Conservation (phyloP, 92 coral and sea anemone genomes). For the Desmophyllum pertusum region DNA sequence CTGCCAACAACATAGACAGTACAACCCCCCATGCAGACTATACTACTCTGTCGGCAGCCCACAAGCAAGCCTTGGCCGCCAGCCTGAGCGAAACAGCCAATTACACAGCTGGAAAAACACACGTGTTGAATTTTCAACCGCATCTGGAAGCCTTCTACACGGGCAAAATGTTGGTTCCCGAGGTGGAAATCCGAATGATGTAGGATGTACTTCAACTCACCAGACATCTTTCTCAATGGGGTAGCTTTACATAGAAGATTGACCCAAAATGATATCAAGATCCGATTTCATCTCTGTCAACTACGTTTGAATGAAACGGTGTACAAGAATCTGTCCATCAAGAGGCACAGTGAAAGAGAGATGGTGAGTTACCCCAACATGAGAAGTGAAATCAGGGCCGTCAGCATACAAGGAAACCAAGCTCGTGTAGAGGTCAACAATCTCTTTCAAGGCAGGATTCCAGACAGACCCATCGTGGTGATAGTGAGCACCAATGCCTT, state of each 20-base stretch:
- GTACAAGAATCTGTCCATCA: neutral
- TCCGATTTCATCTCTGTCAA: neutral
- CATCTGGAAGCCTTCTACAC: neutral
- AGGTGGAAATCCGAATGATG: neutral
- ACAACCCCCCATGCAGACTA: too few relatives aligned
- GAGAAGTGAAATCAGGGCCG: neutral
- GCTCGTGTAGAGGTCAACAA: neutral
- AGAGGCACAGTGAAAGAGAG: neutral
- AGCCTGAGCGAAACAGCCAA: too few relatives aligned
- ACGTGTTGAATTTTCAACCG: neutral
- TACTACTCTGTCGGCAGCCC: too few relatives aligned
- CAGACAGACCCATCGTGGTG: neutral
- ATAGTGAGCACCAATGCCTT: slow-evolving; percentile 1
- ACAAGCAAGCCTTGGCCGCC: too few relatives aligned
- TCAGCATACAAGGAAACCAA: neutral
- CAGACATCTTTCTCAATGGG: neutral
- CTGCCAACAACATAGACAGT: too few relatives aligned
- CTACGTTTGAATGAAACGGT: neutral
- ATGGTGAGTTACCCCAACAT: neutral
- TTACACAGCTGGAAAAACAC: too few relatives aligned
- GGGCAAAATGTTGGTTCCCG: neutral
- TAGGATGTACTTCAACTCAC: neutral
- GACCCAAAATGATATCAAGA: neutral
- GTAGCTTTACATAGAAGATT: neutral
- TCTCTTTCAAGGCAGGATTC: neutral